Evolutionary conservation across 2,113 vertebrate species (phyloP).

Genomic region (Pyxicephalus adspersus): DNA sequence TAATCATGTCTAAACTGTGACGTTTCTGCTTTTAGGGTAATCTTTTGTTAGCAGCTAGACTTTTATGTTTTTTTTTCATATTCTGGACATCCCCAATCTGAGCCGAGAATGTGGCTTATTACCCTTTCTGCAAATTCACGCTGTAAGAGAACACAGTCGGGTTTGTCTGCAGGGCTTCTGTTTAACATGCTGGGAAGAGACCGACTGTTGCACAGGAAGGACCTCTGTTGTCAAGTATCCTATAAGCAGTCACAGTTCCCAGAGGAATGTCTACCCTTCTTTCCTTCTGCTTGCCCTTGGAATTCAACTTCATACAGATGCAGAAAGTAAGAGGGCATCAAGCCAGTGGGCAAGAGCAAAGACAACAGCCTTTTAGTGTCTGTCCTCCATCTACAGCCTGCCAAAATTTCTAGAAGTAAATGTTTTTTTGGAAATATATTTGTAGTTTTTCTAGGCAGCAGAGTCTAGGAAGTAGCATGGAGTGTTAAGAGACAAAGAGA

Average conservation of each 20-base stretch:
- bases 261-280: conserved; percentile 12
- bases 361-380: conserved; percentile 7
- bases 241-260: conserved; percentile 20
- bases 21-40: neutral
- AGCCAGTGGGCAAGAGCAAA: conserved; percentile 36
- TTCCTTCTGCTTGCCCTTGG: conserved; percentile 32
- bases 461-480: conserved; percentile 51
- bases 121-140: conserved; percentile 22
- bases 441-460: conserved; percentile 48
- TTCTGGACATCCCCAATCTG: conserved; percentile 3
- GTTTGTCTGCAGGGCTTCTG: conserved; percentile 57
- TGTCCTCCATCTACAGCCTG: neutral
- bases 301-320: conserved; percentile 46
- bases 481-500: conserved; percentile 36
- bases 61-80: neutral
- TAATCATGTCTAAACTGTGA: neutral
- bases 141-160: conserved; percentile 53
- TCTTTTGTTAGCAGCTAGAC: neutral
- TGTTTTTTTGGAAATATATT: conserved; percentile 38
- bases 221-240: conserved; percentile 43
- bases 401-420: conserved; percentile 13
- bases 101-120: neutral
- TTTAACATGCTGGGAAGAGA: conserved; percentile 49
- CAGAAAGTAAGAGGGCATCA: conserved; percentile 15
- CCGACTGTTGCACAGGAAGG: conserved; percentile 44